phyloP scores from a whole-genome alignment of 1,140 invertebrate species.

The Gerris buenoi region DNA sequence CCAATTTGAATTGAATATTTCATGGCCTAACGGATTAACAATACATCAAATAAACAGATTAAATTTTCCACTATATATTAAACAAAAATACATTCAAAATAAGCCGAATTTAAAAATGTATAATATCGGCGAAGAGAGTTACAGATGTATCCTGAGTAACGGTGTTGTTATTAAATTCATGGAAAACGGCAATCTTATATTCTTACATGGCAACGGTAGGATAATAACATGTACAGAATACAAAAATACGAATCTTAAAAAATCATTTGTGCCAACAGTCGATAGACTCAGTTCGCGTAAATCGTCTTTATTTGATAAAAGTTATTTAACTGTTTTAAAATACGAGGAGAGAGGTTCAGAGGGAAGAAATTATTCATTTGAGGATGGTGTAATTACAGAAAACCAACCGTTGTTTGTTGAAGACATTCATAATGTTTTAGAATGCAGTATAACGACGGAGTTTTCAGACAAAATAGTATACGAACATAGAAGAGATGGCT shows the following conservation, averaged over 20 bases:
- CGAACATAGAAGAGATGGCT: background rate
- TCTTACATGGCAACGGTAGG: background rate
- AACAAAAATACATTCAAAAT: background rate
- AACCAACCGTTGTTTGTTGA: background rate
- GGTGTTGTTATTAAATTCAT: conserved; percentile 3
- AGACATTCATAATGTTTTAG: background rate
- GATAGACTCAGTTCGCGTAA: background rate
- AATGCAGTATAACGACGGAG: background rate
- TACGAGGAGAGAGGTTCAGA: background rate
- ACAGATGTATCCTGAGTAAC: background rate
- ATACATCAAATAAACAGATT: background rate
- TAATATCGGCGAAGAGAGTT: background rate
- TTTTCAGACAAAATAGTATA: background rate
- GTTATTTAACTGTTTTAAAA: background rate
- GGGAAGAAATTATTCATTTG: background rate
- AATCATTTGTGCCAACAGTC: background rate
- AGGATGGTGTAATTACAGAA: background rate
- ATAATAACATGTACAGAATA: background rate
- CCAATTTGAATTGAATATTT: background rate
- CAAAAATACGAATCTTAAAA: background rate
- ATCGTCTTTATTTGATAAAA: background rate
- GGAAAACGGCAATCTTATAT: background rate
- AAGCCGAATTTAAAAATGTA: background rate
- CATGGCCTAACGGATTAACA: background rate
- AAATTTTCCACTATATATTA: background rate